Conservation (phyloP, 2,113 vertebrate species). For the Chionodraco myersi region DNA sequence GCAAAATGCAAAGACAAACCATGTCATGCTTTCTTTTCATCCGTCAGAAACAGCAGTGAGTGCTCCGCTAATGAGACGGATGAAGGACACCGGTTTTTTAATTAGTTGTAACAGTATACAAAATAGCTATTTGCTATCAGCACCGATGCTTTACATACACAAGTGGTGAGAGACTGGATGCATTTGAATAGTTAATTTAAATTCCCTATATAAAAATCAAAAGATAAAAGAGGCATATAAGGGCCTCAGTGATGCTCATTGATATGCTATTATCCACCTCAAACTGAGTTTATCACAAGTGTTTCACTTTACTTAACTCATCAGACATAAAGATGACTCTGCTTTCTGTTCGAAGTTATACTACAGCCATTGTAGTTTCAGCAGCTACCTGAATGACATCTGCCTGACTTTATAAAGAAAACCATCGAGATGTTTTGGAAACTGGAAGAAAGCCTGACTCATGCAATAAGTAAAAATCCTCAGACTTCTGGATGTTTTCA, state of each 20-base stretch:
- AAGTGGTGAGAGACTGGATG: not conserved
- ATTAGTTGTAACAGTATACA: not conserved
- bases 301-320: too few species aligned
- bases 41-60: not conserved
- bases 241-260: constrained; percentile 2
- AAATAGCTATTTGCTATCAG: not conserved
- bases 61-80: not conserved
- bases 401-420: not conserved
- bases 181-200: not conserved
- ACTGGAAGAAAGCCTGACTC: not conserved
- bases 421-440: not conserved
- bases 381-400: not conserved
- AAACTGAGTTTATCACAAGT: not conserved
- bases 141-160: not conserved
- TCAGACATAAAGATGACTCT: not conserved
- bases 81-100: constrained; percentile 10
- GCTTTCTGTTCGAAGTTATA: constrained; percentile 1
- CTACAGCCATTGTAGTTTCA: not conserved
- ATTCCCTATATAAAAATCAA: not conserved
- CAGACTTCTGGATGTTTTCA: not conserved
- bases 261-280: not conserved
- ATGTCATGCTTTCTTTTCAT: constrained; percentile 5
- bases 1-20: constrained; percentile 13
- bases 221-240: not conserved
- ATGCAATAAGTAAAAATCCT: not conserved